Conservation (phyloP, 2,113 vertebrate genomes). For the Eira barbara region DNA sequence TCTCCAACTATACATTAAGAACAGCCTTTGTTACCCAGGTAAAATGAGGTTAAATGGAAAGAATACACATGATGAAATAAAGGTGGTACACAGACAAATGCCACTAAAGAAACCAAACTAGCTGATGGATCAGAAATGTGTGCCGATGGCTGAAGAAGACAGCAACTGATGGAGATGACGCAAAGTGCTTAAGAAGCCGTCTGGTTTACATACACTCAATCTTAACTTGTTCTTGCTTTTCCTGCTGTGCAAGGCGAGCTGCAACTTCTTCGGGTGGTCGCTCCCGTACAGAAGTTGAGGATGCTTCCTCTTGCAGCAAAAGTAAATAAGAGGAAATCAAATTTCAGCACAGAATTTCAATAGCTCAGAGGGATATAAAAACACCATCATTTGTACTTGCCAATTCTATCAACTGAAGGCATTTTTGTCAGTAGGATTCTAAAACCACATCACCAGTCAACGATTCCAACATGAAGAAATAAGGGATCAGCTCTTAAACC, state of each 20-base stretch:
- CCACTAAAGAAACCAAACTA: background rate
- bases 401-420: background rate
- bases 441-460: constrained; percentile 23
- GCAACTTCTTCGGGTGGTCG: constrained; percentile 92
- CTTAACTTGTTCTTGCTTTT: constrained; percentile 89
- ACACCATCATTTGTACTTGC: background rate
- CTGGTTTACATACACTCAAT: constrained; percentile 81
- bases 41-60: background rate
- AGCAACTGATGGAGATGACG: background rate
- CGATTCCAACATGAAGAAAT: constrained; percentile 22
- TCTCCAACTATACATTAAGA: background rate
- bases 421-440: background rate
- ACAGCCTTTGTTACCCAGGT: background rate
- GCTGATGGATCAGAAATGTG: background rate
- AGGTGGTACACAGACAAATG: background rate
- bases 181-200: background rate
- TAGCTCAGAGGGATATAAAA: constrained; percentile 31
- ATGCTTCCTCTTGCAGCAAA: constrained; percentile 79
- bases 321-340: constrained; percentile 62
- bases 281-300: constrained; percentile 76
- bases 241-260: constrained; percentile 90
- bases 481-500: background rate
- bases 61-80: background rate
- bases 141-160: background rate
- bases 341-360: constrained; percentile 42